These are phyloP conservation scores for Saccopteryx bilineata DNA, from an alignment of 2,113 vertebrate genomes.

Conservation along the genomic window DNA sequence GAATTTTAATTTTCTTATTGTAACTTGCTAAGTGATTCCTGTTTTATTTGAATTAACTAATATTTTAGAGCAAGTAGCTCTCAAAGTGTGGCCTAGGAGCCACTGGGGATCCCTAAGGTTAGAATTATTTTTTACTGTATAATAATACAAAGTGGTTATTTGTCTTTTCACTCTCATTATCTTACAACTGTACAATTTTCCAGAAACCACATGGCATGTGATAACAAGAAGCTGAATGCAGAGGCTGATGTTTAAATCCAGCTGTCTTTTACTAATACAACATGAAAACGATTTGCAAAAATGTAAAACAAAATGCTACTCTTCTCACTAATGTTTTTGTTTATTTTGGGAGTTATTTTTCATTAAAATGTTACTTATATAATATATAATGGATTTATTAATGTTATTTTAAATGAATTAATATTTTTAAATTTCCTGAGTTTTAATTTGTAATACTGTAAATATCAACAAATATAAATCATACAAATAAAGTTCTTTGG, in stretches of 20 bases:
- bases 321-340: neutral
- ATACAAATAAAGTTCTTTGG: constrained; percentile 21
- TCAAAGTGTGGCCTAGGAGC: neutral
- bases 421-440: neutral
- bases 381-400: neutral
- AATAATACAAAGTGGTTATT: neutral
- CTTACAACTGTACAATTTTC: neutral
- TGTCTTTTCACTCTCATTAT: constrained; percentile 2
- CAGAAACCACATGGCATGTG: neutral
- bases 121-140: neutral
- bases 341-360: neutral
- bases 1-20: constrained; percentile 49
- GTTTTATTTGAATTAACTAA: neutral
- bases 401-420: constrained; percentile 1
- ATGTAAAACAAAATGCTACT: constrained; percentile 33
- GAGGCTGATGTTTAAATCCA: neutral
- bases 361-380: neutral
- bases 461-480: constrained; percentile 2
- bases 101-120: neutral
- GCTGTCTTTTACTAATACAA: neutral
- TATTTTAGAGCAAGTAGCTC: neutral
- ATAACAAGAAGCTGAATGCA: neutral
- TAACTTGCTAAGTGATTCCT: neutral
- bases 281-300: constrained; percentile 7
- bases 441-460: constrained; percentile 24